phyloP scores from a whole-genome alignment of 2,113 vertebrate genomes.

The Sclerurus mexicanus region DNA sequence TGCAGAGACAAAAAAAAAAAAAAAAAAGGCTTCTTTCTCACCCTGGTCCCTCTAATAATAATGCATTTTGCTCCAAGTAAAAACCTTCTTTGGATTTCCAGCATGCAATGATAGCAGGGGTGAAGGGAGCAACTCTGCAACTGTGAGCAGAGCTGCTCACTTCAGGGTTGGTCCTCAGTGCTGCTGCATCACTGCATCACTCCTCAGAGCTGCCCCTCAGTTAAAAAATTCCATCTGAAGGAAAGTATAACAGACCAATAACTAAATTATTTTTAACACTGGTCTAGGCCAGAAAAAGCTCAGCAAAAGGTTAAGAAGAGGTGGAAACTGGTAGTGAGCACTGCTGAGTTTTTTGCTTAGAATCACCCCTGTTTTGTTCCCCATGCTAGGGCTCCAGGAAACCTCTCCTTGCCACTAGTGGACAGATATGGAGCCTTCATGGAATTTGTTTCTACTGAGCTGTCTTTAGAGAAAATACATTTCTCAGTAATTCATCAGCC shows the following conservation, averaged over 20 bases:
- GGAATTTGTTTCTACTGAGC: neutral
- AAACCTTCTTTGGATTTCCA: neutral
- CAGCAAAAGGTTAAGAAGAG: neutral
- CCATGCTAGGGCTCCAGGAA: neutral
- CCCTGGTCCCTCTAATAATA: neutral
- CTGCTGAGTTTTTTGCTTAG: neutral
- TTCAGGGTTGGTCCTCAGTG: neutral
- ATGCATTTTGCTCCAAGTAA: neutral
- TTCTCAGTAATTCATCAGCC: neutral
- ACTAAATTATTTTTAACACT: neutral
- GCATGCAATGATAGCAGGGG: neutral
- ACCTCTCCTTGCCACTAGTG: neutral
- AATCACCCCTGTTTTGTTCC: neutral
- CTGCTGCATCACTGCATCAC: neutral
- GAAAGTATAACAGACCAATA: neutral
- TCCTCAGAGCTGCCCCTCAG: neutral
- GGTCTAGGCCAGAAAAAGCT: neutral
- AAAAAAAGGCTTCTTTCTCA: neutral
- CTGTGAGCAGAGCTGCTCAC: neutral
- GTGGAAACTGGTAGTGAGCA: neutral
- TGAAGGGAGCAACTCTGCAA: neutral
- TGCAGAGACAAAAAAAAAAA: neutral
- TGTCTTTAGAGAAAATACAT: neutral
- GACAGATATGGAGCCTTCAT: fast-evolving
- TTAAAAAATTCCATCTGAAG: neutral